These are phyloP conservation scores for Sebastes hubbsi DNA, from an alignment of 2,797 vertebrate species.

Conservation along the genomic window DNA sequence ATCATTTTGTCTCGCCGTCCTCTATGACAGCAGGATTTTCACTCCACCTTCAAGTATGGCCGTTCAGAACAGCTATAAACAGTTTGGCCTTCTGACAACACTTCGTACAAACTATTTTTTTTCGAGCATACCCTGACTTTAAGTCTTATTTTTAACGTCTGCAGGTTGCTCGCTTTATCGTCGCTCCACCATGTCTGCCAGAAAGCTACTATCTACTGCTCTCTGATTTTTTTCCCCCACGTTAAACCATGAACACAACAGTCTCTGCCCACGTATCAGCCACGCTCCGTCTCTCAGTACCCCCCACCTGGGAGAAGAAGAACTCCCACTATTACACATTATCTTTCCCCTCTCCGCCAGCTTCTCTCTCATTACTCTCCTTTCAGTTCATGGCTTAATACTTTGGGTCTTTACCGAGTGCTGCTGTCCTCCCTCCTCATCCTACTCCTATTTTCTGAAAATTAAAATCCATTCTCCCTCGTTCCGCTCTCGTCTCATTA, in stretches of 20 bases:
- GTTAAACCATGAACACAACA: constrained; percentile 29
- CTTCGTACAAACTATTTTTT: neutral
- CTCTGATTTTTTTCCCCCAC: neutral
- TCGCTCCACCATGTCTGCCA: neutral
- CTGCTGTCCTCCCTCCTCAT: neutral
- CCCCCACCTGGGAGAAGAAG: constrained; percentile 22
- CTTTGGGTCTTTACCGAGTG: constrained; percentile 18
- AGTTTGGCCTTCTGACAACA: neutral
- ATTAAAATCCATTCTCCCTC: constrained; percentile 68
- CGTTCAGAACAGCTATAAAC: neutral
- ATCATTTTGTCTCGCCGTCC: too few species aligned
- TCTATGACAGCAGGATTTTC: too few species aligned
- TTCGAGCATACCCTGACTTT: neutral
- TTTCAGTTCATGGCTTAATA: constrained; percentile 48
- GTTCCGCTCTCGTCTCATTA: constrained; percentile 42
- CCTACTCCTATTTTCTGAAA: constrained; percentile 50
- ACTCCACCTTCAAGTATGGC: too few species aligned
- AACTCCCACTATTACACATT: constrained; percentile 21
- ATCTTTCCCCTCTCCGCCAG: constrained; percentile 25
- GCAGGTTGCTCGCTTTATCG: neutral
- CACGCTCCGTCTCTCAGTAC: constrained; percentile 29
- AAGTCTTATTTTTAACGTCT: neutral
- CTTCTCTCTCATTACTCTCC: constrained; percentile 50
- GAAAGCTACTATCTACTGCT: neutral
- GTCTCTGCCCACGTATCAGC: constrained; percentile 12